Percentiles rank a stretch among this genome's conserved stretches.
phyloP scores from a whole-genome alignment of 2,888 invertebrate species.

The Odontocolon sp. region DNA sequence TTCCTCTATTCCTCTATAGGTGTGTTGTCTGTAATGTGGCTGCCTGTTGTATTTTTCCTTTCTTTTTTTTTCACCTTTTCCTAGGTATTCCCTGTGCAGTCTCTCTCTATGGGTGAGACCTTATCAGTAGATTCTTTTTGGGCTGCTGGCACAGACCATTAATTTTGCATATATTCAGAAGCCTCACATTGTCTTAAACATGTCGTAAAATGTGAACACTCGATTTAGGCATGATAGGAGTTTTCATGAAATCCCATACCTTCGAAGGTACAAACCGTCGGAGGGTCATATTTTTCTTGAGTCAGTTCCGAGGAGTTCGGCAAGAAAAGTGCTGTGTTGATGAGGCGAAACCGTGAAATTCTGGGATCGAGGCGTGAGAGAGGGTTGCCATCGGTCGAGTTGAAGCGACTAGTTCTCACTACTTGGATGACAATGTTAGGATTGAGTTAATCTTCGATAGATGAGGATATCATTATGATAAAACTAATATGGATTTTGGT shows the following conservation, averaged over 20 bases:
- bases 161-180: conserved; percentile 38
- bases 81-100: conserved; percentile 6
- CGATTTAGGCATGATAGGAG: conserved; percentile 15
- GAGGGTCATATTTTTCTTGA: conserved; percentile 16
- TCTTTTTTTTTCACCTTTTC: conserved; percentile 20
- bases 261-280: conserved; percentile 11
- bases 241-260: not conserved
- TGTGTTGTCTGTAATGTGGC: not conserved
- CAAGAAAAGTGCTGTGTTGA: too few relatives aligned
- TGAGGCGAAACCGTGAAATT: too few relatives aligned
- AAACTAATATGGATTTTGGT: too few relatives aligned
- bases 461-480: too few relatives aligned
- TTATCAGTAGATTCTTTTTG: too few relatives aligned
- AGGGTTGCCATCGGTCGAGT: too few relatives aligned
- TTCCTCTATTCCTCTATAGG: not conserved
- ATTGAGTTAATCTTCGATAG: too few relatives aligned
- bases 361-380: too few relatives aligned
- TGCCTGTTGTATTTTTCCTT: not conserved
- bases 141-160: not conserved
- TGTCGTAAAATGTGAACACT: not conserved
- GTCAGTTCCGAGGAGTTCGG: too few relatives aligned
- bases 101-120: too few relatives aligned
- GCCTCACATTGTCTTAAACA: conserved; percentile 39
- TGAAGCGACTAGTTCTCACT: too few relatives aligned
- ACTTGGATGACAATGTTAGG: too few relatives aligned